A percentile compares a stretch with the other conserved stretches of the same genome.
Evolutionary conservation across 2,888 invertebrate species (phyloP).

Genomic region (Arctia plantaginis): DNA sequence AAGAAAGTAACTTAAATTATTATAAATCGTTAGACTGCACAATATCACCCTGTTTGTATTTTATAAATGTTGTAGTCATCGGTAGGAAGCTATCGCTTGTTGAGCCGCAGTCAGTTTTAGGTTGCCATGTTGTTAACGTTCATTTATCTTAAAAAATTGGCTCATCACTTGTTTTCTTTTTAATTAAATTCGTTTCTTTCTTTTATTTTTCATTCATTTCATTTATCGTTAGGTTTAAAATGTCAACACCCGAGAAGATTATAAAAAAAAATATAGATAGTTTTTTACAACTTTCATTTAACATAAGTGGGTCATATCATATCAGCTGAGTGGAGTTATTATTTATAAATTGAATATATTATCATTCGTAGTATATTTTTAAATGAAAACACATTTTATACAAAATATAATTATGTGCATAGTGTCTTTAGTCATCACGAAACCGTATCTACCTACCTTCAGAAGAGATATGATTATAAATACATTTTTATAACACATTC

Average conservation of each 20-base stretch:
- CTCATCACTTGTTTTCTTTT: not conserved
- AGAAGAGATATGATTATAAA: too few relatives aligned
- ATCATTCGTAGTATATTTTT: not conserved
- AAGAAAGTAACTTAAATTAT: too few relatives aligned
- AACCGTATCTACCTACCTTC: too few relatives aligned
- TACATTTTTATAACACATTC: too few relatives aligned
- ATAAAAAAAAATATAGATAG: not conserved
- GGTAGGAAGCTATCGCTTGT: not conserved
- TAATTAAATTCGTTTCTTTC: not conserved
- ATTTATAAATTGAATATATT: not conserved
- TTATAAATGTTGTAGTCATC: too few relatives aligned
- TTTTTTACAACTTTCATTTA: constrained; percentile 2
- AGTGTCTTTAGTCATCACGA: not conserved
- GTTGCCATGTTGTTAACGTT: not conserved
- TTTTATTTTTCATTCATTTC: not conserved
- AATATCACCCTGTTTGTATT: too few relatives aligned
- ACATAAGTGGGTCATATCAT: constrained; percentile 2
- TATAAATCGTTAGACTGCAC: too few relatives aligned
- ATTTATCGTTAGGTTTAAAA: not conserved
- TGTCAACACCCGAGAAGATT: not conserved
- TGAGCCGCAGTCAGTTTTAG: not conserved
- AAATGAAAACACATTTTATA: not conserved
- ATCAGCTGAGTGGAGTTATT: not conserved
- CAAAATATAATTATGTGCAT: not conserved
- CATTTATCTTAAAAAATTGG: not conserved